Conservation (phyloP, 2,113 vertebrate species). For the Leptodactylus fuscus region DNA sequence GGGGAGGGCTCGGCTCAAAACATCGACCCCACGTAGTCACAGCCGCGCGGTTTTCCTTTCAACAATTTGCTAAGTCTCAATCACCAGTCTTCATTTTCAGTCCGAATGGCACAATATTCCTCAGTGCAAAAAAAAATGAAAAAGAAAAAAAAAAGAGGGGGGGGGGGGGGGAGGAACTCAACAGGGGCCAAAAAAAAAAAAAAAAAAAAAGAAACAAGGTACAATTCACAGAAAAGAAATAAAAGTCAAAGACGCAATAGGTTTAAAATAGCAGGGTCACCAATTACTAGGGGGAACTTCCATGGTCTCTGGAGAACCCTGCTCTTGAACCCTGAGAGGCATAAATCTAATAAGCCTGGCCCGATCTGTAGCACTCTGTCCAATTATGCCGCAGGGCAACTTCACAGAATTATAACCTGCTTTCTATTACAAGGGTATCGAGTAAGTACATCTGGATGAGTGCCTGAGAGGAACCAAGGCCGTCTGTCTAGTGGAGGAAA, state of each 20-base stretch:
- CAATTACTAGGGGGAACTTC: conserved; percentile 73
- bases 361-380: conserved; percentile 79
- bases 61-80: conserved; percentile 80
- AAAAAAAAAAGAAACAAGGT: conserved; percentile 65
- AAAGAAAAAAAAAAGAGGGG: conserved; percentile 59
- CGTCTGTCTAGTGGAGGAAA: conserved; percentile 82
- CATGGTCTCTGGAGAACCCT: conserved; percentile 77
- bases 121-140: conserved; percentile 50
- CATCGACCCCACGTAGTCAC: conserved; percentile 46
- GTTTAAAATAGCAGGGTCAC: conserved; percentile 81
- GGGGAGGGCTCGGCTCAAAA: conserved; percentile 59
- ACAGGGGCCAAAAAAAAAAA: conserved; percentile 74
- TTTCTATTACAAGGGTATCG: conserved; percentile 82
- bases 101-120: conserved; percentile 76
- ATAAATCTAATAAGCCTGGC: conserved; percentile 83
- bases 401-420: conserved; percentile 79
- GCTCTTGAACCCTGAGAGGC: conserved; percentile 77
- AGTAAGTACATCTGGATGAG: conserved; percentile 80
- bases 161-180: conserved; percentile 64
- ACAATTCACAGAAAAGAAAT: conserved; percentile 67
- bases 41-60: conserved; percentile 69
- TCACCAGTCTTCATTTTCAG: conserved; percentile 76
- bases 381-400: conserved; percentile 79
- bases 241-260: conserved; percentile 68
- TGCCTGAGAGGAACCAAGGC: conserved; percentile 78